Conservation (phyloP, 1,140 invertebrate species). For the Aricia agestis region DNA sequence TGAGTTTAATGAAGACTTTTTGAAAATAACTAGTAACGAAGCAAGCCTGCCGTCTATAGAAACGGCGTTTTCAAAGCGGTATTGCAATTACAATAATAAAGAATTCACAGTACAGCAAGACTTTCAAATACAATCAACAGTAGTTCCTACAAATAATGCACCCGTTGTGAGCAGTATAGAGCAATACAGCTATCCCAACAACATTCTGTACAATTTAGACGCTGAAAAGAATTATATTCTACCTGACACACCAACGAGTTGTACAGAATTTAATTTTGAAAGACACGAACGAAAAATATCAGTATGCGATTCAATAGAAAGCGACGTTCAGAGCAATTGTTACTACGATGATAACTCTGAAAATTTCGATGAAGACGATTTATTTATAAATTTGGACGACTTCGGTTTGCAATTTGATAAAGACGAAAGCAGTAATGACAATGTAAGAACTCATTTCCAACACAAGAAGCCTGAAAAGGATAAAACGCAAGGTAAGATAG, state of each 20-base stretch:
- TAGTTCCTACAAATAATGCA: constrained; percentile 31
- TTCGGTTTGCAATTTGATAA: constrained; percentile 57
- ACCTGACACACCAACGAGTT: constrained; percentile 65
- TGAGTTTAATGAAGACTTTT: constrained; percentile 59
- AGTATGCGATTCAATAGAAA: constrained; percentile 62
- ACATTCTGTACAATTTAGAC: constrained; percentile 61
- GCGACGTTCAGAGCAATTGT: constrained; percentile 56
- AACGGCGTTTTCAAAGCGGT: constrained; percentile 70
- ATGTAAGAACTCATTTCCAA: constrained; percentile 27
- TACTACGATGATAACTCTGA: constrained; percentile 69
- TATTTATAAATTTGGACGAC: constrained; percentile 67
- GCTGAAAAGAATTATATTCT: constrained; percentile 51
- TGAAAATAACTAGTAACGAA: constrained; percentile 45
- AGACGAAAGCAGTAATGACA: constrained; percentile 32
- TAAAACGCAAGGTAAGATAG: constrained; percentile 51
- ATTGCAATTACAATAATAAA: constrained; percentile 60
- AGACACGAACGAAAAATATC: constrained; percentile 56
- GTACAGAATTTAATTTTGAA: constrained; percentile 63
- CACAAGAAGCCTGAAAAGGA: constrained; percentile 45
- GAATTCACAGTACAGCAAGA: constrained; percentile 35
- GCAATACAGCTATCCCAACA: constrained; percentile 69
- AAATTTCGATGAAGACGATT: constrained; percentile 64
- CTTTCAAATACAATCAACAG: constrained; percentile 34
- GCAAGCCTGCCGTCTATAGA: constrained; percentile 67
- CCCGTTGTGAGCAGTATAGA: constrained; percentile 59